These are phyloP conservation scores for Holcopasites calliopsidis DNA, from an alignment of 1,140 invertebrate genomes.

Conservation along the genomic window DNA sequence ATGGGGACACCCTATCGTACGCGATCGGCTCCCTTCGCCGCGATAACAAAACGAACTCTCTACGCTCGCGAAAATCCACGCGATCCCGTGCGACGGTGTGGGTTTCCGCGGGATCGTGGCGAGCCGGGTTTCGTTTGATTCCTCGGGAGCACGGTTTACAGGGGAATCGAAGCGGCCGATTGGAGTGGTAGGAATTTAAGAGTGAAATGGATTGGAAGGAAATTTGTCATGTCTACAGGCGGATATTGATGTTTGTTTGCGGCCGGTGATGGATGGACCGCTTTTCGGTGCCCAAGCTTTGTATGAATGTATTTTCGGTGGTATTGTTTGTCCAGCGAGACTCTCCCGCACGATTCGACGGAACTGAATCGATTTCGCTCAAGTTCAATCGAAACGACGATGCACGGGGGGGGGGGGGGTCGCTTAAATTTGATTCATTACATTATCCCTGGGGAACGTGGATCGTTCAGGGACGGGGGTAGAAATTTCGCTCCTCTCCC, in stretches of 20 bases:
- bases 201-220: not conserved
- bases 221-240: conserved; percentile 4
- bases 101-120: not conserved
- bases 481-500: no score
- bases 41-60: not conserved
- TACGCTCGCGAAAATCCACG: not conserved
- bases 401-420: no score
- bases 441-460: no score
- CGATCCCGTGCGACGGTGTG: not conserved
- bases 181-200: not conserved
- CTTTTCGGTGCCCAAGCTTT: not conserved
- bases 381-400: no score
- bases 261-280: conserved; percentile 9
- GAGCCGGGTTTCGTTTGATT: no score
- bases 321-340: no score
- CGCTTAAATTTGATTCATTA: no score
- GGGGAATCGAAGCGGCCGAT: not conserved
- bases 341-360: no score
- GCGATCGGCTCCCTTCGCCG: conserved; percentile 31
- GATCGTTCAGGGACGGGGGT: no score
- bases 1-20: conserved; percentile 41
- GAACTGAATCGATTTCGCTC: no score
- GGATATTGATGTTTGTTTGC: conserved; percentile 20
- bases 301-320: not conserved
- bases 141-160: not conserved